Base-by-base conservation (phyloP, 1,140 invertebrate species). In the Agrypnia vestita region DNA sequence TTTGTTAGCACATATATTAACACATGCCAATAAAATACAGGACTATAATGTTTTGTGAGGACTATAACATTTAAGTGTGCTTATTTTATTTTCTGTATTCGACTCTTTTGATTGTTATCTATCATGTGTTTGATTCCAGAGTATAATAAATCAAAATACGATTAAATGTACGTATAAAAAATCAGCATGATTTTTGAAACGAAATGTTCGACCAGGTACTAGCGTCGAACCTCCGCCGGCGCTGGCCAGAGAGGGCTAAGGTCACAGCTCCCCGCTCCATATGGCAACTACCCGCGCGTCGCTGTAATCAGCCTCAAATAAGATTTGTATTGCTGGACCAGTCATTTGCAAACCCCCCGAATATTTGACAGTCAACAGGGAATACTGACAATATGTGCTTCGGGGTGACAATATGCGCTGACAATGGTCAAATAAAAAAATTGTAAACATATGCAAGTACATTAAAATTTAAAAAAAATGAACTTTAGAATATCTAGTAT, bases 281-380 rank as follows among this genome's bases (percentile, higher is more conserved):
- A 79, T 81, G 75, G 81, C 80, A 78, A 1, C 25, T 35, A 35
- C 25, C 25, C 59, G 51, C 21, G n/a, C 61, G 46, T 71, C 76
- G 76, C 62, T 79, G 76, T 83, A 83, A 81, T 83, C 82, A 83
- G 62, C 25, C 76, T 73, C 78, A 81, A 83, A 83, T 83, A 81
- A 77, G 82, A 76, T 81, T 81, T 74, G 79, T 81, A 81, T 83
- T 77, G 73, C 15, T 13, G 56, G 75, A 76, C 76, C 61, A 56
- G 72, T 73, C 62, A 79, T 51, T 62, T 64, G 12, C 53, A 43
- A 55, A 12, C 71, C 64, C 62, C 62, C 13, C 43, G 35, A 44
- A 67, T 21, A 35, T 35, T 13, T 43, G 21, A 53, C 17, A 25
- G 69, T 73, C 69, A 13, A 13, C 10, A n/a, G 67, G 46, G 67